Conservation (phyloP, 2,113 vertebrate genomes). For the Larimichthys crocea region DNA sequence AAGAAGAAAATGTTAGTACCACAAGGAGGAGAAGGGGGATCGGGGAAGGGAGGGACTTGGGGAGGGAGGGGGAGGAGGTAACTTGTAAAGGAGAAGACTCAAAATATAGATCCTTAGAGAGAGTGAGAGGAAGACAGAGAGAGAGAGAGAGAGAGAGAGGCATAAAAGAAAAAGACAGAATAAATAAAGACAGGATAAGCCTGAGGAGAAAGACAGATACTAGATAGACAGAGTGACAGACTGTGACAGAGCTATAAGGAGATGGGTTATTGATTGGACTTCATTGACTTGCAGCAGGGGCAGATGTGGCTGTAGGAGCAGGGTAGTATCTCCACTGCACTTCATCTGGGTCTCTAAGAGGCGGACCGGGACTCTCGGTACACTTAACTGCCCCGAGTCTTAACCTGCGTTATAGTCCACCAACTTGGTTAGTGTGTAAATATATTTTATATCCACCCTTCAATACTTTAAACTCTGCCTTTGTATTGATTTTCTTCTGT, state of each 20-base stretch:
- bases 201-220: slow-evolving; percentile 62
- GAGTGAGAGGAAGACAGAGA: slow-evolving; percentile 48
- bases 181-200: slow-evolving; percentile 72
- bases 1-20: slow-evolving; percentile 86
- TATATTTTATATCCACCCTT: slow-evolving; percentile 28
- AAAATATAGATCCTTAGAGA: slow-evolving; percentile 73
- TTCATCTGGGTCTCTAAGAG: slow-evolving; percentile 47
- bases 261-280: slow-evolving; percentile 74
- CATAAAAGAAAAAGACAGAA: slow-evolving; percentile 59
- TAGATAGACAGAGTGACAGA: slow-evolving; percentile 70
- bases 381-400: slow-evolving; percentile 23
- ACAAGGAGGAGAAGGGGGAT: slow-evolving; percentile 60
- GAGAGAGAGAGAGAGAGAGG: slow-evolving; percentile 22
- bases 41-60: slow-evolving; percentile 47
- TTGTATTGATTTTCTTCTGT: slow-evolving; percentile 15
- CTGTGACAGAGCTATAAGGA: slow-evolving; percentile 71
- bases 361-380: slow-evolving; percentile 33
- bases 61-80: slow-evolving; percentile 22
- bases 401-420: slow-evolving; percentile 25
- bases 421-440: background rate
- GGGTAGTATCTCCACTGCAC: slow-evolving; percentile 42
- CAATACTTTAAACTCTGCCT: slow-evolving; percentile 2
- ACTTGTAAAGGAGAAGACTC: slow-evolving; percentile 67
- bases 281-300: slow-evolving; percentile 72
- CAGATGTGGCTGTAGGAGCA: slow-evolving; percentile 61